Percentiles rank a stretch among this genome's conserved stretches.
Conservation (phyloP, 2,113 vertebrate species). For the Glaucidium brasilianum region DNA sequence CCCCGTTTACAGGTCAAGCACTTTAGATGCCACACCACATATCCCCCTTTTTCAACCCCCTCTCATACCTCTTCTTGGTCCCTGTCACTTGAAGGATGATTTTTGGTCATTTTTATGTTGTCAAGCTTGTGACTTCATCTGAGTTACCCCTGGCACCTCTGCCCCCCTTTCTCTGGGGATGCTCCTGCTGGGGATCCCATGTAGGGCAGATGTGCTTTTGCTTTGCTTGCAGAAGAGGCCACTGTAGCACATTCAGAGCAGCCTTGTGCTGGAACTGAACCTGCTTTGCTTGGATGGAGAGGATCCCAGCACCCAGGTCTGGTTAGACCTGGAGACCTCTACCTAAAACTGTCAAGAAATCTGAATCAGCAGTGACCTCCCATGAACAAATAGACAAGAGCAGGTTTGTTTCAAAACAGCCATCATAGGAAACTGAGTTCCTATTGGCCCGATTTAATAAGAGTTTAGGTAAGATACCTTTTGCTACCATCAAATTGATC, state of each 20-base stretch:
- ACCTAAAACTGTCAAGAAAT: neutral
- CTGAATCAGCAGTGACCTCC: neutral
- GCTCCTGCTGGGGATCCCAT: rapidly evolving
- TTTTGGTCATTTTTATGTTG: neutral
- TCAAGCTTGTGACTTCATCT: neutral
- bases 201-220: rapidly evolving
- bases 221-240: neutral
- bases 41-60: neutral
- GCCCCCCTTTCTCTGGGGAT: rapidly evolving
- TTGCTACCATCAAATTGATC: neutral
- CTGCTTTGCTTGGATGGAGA: neutral
- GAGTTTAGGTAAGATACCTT: neutral
- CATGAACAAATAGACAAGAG: neutral
- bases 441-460: neutral
- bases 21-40: neutral
- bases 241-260: neutral
- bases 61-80: neutral
- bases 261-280: neutral
- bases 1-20: neutral
- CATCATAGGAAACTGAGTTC: neutral
- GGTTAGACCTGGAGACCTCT: neutral
- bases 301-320: neutral
- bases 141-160: rapidly evolving
- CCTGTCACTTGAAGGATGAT: neutral
- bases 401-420: neutral